Base-by-base conservation (phyloP, 2,113 vertebrate genomes). In the Protomyctophum bolini region DNA sequence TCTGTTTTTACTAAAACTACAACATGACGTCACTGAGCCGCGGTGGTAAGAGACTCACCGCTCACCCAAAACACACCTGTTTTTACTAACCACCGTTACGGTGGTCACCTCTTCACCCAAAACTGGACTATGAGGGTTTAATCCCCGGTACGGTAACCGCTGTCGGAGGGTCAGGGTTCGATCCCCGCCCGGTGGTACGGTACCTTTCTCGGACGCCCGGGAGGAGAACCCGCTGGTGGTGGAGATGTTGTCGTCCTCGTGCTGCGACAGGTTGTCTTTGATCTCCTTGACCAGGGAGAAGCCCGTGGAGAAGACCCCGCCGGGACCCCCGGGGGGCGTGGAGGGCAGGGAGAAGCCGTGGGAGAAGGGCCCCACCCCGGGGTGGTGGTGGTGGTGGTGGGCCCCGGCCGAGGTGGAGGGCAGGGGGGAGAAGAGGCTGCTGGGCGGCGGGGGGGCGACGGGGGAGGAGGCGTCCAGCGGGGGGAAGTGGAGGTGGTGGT, bases 161-260 rank as follows among this genome's bases (percentile, higher is more conserved):
- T 21, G 21, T 21, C 21, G 21, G 21, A 21, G 21, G 21, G 21
- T 21, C 21, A 21, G 21, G 21, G 21, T 21, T 21, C 21, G 21
- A 21, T 21, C 21, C 21, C 21, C 21, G 21, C n/a, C n/a, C n/a
- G 21, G 1, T 21, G 21, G 21, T 21, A 3, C 15, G 41, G 63
- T 92, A 98, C 98, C 98, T 95, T 99, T 98, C 83, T 99, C 98
- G 88, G 98, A 99, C 41, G 97, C 98, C 62, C 98, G 95, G 68
- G 97, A 99, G 47, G 98, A 99, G 85, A 99, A 99, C 56, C 97
- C 98, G 87, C 98, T 99, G 46, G 98, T 99, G 77, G 97, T 99
- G 88, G 98, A 99, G 93, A 99, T 98, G 93, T 99, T 99, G 88
- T 99, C 98, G 10, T 99, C 97, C 88, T 99, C 97, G 14, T 98